Base-by-base conservation (phyloP, 2,797 vertebrate species). In the Bovichtus diacanthus region DNA sequence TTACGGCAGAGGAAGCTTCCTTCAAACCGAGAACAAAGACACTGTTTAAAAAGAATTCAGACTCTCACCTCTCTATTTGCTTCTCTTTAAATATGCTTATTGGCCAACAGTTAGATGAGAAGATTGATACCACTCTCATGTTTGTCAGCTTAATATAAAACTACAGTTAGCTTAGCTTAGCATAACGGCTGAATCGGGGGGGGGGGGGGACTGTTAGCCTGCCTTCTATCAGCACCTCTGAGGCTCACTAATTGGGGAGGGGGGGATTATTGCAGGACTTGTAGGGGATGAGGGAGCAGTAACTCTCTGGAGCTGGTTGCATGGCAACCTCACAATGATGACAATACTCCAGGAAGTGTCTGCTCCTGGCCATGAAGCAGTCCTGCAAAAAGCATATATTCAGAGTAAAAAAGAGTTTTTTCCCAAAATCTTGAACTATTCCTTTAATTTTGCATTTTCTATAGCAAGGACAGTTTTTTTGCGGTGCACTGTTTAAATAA, bases 21-120 rank as follows among this genome's bases (percentile, higher is more conserved):
- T 76, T 82, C 44, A 80, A 71, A 82, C 58, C 3, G 3, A 85
- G 68, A 80, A 55, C 62, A 77, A 79, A 83, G 53, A 62, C 18
- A 55, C 49, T 44, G 60, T 72, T 76, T 59, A 71, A 72, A 82
- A 74, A 63, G 27, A 65, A 73, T 29, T 36, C 60, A 64, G 64
- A 62, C 31, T 59, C 34, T 58, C 58, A 49, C 21, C 67, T 70
- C 54, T 69, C 59, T 47, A 59, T 79, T 55, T 25, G 4, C 61
- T 49, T 63, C 29, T 62, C 44, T 60, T 65, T 47, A n/a, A 55
- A 47, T 46, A 44, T 0, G 0, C 10, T 44, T 25, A 15, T 36
- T 43, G 3, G 12, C 4, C 38, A 47, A 63, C 46, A 70, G 50
- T n/a, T n/a, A n/a, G n/a, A n/a, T n/a, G n/a, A n/a, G n/a, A n/a